phyloP scores from a whole-genome alignment of 2,888 invertebrate genomes.

The Drosophila infuscata region DNA sequence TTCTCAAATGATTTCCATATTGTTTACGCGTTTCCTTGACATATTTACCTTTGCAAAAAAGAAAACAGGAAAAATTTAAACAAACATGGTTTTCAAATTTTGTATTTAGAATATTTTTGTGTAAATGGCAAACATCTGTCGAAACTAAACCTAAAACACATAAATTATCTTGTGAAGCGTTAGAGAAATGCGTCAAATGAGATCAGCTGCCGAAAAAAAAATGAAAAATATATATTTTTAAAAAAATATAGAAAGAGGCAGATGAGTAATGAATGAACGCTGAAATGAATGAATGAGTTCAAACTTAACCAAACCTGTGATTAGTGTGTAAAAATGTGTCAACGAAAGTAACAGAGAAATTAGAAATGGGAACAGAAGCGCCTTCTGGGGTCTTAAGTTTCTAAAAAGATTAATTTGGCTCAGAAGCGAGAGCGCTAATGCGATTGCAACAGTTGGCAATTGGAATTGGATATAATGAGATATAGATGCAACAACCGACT shows the following conservation, averaged over 20 bases:
- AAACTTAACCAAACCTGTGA: slow-evolving; percentile 52
- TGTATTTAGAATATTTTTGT: slow-evolving; percentile 24
- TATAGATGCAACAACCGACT: slow-evolving; percentile 19
- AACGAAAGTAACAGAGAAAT: slow-evolving; percentile 66
- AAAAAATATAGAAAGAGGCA: background rate
- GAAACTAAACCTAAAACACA: slow-evolving; percentile 56
- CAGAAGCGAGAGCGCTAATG: slow-evolving; percentile 36
- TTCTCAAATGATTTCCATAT: slow-evolving; percentile 4
- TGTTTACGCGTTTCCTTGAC: slow-evolving; percentile 69
- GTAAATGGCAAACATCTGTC: slow-evolving; percentile 69
- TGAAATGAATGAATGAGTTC: slow-evolving; percentile 37
- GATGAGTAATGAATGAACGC: slow-evolving; percentile 40
- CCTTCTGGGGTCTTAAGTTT: slow-evolving; percentile 48
- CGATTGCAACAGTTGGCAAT: slow-evolving; percentile 55
- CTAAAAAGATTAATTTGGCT: slow-evolving; percentile 41
- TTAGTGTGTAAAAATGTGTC: slow-evolving; percentile 68
- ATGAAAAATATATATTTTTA: slow-evolving; percentile 30
- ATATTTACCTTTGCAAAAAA: slow-evolving; percentile 57
- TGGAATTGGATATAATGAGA: slow-evolving; percentile 12
- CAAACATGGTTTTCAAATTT: slow-evolving; percentile 16
- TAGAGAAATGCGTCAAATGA: slow-evolving; percentile 57
- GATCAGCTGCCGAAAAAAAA: slow-evolving; percentile 63
- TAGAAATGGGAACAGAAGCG: slow-evolving; percentile 40
- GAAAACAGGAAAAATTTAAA: slow-evolving; percentile 28
- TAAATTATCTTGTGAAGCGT: slow-evolving; percentile 39